Conservation (phyloP, 2,888 invertebrate genomes). For the Harpalus rubripes region DNA sequence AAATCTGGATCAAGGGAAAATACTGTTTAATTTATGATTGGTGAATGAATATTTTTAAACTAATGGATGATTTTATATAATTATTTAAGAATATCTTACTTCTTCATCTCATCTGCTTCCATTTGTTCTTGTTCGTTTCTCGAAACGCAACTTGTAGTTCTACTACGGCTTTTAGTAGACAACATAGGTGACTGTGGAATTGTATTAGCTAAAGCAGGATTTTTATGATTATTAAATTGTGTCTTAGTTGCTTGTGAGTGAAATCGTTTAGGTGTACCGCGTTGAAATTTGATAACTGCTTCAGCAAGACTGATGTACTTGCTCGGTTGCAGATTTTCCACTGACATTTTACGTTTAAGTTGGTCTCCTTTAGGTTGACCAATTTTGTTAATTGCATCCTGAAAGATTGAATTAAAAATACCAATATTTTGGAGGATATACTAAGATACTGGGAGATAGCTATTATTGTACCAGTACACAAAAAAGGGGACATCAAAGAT, state of each 20-base stretch:
- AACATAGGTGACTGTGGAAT: slow-evolving; percentile 80
- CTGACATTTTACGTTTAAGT: slow-evolving; percentile 60
- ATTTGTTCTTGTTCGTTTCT: slow-evolving; percentile 82
- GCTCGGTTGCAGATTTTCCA: slow-evolving; percentile 66
- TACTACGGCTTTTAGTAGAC: slow-evolving; percentile 79
- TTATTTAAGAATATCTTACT: slow-evolving; percentile 73
- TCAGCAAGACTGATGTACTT: slow-evolving; percentile 79
- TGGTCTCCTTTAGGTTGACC: slow-evolving; percentile 11
- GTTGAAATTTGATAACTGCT: slow-evolving; percentile 78
- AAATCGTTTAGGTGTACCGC: slow-evolving; percentile 79
- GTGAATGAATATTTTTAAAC: too few species aligned
- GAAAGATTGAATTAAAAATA: not conserved
- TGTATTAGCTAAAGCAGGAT: slow-evolving; percentile 72
- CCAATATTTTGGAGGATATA: not conserved
- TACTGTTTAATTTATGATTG: too few species aligned
- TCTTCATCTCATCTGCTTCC: slow-evolving; percentile 83
- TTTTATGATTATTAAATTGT: slow-evolving; percentile 47
- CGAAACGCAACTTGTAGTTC: slow-evolving; percentile 80
- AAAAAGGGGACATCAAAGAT: too few species aligned
- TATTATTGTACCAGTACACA: too few species aligned
- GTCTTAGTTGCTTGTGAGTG: slow-evolving; percentile 73
- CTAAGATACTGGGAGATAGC: too few species aligned
- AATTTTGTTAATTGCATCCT: slow-evolving; percentile 41
- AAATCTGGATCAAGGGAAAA: too few species aligned
- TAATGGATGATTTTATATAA: not conserved